Evolutionary conservation across 37 sponge, comb jelly and placozoan genomes (phyloP).

Genomic region (Chondrosia reniformis): DNA sequence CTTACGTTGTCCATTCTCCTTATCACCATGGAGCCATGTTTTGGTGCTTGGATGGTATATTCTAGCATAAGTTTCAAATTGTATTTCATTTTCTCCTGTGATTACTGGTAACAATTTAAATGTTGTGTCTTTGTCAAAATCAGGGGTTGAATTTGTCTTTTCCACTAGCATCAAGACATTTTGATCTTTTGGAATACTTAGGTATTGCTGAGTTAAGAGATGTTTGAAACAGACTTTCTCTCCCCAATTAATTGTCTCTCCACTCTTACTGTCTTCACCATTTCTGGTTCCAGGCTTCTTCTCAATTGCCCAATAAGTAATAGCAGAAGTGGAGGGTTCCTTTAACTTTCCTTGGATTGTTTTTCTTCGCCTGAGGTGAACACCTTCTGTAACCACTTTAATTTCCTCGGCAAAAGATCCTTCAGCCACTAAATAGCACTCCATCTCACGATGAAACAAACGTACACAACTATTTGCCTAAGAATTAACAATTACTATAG

Average conservation of each 20-base stretch:
- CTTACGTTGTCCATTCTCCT: conserved; percentile 1
- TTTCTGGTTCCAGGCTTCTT: conserved; percentile 27
- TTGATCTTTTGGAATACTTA: conserved; percentile 18
- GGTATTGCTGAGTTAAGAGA: conserved; percentile 50
- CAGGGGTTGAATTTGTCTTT: background rate
- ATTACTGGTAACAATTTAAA: conserved; percentile 40
- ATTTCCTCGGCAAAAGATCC: conserved; percentile 52
- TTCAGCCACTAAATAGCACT: conserved; percentile 76
- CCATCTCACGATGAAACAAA: conserved; percentile 63
- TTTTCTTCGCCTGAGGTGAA: conserved; percentile 36
- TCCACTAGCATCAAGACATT: conserved; percentile 19
- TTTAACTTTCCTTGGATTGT: conserved; percentile 15
- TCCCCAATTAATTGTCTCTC: conserved; percentile 43
- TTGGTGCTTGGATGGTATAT: conserved; percentile 41
- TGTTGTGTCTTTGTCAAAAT: conserved; percentile 20
- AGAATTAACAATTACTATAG: background rate
- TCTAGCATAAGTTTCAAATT: conserved; percentile 42
- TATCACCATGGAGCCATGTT: conserved; percentile 38
- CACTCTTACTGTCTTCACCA: conserved; percentile 37
- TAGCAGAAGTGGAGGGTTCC: conserved; percentile 65
- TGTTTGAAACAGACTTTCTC: conserved; percentile 54
- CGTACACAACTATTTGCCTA: conserved; percentile 55
- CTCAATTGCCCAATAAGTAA: conserved; percentile 82
- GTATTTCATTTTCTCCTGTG: conserved; percentile 27
- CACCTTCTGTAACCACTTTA: conserved; percentile 18